A percentile compares a stretch with the other conserved stretches of the same genome.
Evolutionary conservation across 2,797 vertebrate genomes (phyloP).

Genomic region (Thripadectes ignobilis): DNA sequence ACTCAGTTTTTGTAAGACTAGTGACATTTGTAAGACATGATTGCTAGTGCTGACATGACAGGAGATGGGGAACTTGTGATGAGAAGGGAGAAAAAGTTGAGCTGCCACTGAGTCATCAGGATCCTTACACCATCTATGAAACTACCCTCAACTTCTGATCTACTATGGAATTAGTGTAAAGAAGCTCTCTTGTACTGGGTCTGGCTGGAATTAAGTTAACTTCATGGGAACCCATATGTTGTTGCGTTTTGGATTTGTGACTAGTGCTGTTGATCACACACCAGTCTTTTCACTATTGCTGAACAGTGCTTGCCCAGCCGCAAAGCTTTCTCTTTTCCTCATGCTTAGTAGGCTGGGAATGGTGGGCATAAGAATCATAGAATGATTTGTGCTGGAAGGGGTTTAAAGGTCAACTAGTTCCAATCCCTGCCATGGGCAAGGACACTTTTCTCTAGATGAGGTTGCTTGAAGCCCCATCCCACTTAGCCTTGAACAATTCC

Average conservation of each 20-base stretch:
- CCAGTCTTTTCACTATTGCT: background rate
- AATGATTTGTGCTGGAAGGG: background rate
- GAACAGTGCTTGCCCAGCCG: background rate
- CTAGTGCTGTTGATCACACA: background rate
- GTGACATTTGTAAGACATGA: background rate
- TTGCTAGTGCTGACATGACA: background rate
- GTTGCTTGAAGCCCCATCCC: background rate
- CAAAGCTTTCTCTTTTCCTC: background rate
- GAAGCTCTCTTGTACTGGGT: background rate
- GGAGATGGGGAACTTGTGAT: background rate
- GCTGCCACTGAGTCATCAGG: background rate
- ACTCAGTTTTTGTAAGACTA: background rate
- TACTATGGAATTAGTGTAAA: background rate
- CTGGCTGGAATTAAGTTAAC: background rate
- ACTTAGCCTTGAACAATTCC: background rate
- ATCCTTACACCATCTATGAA: background rate
- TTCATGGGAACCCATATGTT: background rate
- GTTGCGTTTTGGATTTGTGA: background rate
- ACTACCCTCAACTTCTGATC: background rate
- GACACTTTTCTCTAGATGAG: background rate
- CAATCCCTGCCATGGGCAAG: background rate
- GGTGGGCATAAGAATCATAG: background rate
- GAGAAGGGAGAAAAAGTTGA: background rate
- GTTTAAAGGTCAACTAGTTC: background rate
- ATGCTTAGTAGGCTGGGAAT: rapidly evolving